phyloP scores from a whole-genome alignment of 2,888 invertebrate genomes.

The Lochmaea capreae region DNA sequence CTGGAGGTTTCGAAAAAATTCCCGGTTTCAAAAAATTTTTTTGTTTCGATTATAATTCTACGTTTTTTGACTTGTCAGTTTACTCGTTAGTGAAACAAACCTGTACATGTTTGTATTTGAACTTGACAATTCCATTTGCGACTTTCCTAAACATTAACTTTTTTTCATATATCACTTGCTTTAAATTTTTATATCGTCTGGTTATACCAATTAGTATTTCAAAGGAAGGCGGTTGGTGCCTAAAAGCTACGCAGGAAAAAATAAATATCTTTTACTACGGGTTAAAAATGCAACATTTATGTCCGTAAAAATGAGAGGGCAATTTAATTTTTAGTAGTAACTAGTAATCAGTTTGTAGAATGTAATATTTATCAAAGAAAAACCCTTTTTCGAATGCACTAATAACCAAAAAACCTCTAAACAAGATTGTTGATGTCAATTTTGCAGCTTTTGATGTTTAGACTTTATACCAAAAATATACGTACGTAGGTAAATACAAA shows the following conservation, averaged over 20 bases:
- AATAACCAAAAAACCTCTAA: too few relatives aligned
- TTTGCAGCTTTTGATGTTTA: too few relatives aligned
- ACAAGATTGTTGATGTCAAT: too few relatives aligned
- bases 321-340: background rate
- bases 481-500: too few relatives aligned
- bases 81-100: too few relatives aligned
- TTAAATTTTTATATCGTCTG: constrained; percentile 1
- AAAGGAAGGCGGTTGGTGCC: background rate
- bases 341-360: background rate
- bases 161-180: background rate
- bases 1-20: too few relatives aligned
- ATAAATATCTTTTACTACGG: background rate
- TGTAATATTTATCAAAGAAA: too few relatives aligned
- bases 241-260: constrained; percentile 5
- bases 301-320: background rate
- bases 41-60: too few relatives aligned
- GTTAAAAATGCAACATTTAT: background rate
- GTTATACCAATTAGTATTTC: constrained; percentile 11
- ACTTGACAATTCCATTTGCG: background rate
- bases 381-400: too few relatives aligned
- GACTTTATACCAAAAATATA: too few relatives aligned
- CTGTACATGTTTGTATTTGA: background rate
- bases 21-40: too few relatives aligned
- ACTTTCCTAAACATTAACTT: background rate
- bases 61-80: too few relatives aligned